Base-by-base conservation (phyloP, 2,888 invertebrate species). In the Panzeria rudis region DNA sequence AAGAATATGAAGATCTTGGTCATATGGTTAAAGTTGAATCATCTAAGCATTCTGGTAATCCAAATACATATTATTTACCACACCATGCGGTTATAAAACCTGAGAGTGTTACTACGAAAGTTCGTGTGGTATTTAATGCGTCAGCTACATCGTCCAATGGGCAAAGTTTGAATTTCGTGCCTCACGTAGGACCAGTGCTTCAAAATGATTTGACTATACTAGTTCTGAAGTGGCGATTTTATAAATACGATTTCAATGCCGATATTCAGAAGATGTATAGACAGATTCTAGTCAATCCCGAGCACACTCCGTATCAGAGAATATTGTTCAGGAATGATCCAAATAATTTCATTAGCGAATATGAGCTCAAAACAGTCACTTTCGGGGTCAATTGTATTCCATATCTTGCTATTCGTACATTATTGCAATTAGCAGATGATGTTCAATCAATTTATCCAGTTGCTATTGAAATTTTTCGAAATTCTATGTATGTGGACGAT, bases 181-280 rank as follows among this genome's bases (percentile, higher is more conserved):
- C 86, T 0, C 56, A 75, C 5, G 23, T 52, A 35, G 86, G 86
- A 2, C 82, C 86, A n/a, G 62, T 69, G 15, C 47, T 86, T 6
- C 87, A 86, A 41, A 72, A 62, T 50, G 84, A 86, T 25, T 69
- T 86, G 6, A 35, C 80, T 2, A 52, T 62, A 2, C 59, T 86
- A 6, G 61, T 86, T 52, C 25, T 68, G 1, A 86, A 84, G 23
- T 87, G 80, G 85, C 64, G 82, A 0, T 44, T 52, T 32, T 72
- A 7, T 44, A 44, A 52, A 56, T 79, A 64, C 56, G 77, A 77
- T 8, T 86, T 86, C n/a, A 80, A 73, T 25, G 83, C 68, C 6
- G 83, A 84, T 9, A 78, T 86, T 9, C 80, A 80, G 35, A 86
- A 87, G 54, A 86, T 86, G 79, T 87, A 78, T 52, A 41, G 72